Evolutionary conservation across 2,113 vertebrate species (phyloP), one percentile per base, ranked within the genome.

Genomic region (Antechinus flavipes): DNA sequence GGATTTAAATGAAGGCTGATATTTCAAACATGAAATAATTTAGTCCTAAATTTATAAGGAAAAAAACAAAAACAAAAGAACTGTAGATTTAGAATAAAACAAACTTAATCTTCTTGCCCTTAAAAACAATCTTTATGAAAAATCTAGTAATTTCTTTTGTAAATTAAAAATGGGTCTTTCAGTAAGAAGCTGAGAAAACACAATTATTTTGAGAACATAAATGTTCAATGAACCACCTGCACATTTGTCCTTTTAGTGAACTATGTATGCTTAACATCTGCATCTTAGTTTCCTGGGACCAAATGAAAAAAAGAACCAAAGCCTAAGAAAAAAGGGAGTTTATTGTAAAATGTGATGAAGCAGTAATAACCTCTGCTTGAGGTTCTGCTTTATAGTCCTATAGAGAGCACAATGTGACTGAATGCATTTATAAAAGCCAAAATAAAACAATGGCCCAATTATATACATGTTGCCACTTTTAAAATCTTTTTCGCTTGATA

Each of bases 401-500:
- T 94, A 96, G 96, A 98, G 96, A 98, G 95, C 95, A 98, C 94
- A 96, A 90, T 93, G 54, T 84, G 55, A 97, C 94, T 96, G 95
- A 95, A 95, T 55, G 56, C 91, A 95, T 92, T 97, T 96, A 97
- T 91, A 92, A 97, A 98, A 56, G 56, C 53, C 96, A 97, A 97
- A 97, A 92, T 84, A 97, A 95, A 95, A 93, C 54, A 89, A 96
- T 46, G 53, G 93, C 91, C 8, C 84, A 92, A 90, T 52, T 25
- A 49, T 8, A 54, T 96, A 97, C 93, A 97, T 12, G 89, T 11
- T 50, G 93, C 26, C 0, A 0, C 95, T 47, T 96, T 98, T 99
- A 99, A 98, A 99, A 99, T 98, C 99, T 98, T 97, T 99, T 99
- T 97, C 99, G 99, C 98, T 99, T 99, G 98, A 99, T 99, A 97